These are phyloP conservation scores for Nothoprocta perdicaria DNA, from an alignment of 2,113 vertebrate species.

Conservation along the genomic window DNA sequence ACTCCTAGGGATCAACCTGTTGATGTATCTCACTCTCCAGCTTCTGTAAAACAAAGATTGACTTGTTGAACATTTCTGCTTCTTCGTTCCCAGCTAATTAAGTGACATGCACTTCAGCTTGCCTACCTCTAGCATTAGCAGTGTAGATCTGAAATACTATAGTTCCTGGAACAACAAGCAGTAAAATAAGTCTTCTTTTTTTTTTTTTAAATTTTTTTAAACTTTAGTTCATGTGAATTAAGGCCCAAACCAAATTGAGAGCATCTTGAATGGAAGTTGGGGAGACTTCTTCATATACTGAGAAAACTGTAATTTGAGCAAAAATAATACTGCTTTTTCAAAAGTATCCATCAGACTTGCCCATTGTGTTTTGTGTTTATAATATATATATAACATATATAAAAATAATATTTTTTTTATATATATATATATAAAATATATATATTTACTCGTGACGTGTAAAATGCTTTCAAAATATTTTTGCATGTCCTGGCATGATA, in stretches of 20 bases:
- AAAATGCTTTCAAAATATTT: not conserved
- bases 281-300: not conserved
- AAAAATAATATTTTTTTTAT: too few relatives aligned
- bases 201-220: not conserved
- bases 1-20: not conserved
- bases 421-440: too few relatives aligned
- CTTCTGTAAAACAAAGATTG: not conserved
- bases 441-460: not conserved
- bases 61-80: not conserved
- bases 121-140: not conserved
- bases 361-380: not conserved
- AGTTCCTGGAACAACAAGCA: not conserved
- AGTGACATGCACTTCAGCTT: not conserved
- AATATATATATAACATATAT: too few relatives aligned
- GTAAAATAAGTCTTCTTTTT: too few relatives aligned
- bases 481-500: not conserved
- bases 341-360: not conserved
- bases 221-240: not conserved
- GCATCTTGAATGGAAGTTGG: not conserved
- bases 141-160: not conserved
- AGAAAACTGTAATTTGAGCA: not conserved
- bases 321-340: not conserved
- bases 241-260: not conserved
- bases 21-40: not conserved
- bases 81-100: not conserved